Conservation (phyloP, 2,888 invertebrate genomes). For the Bugula neritina region DNA sequence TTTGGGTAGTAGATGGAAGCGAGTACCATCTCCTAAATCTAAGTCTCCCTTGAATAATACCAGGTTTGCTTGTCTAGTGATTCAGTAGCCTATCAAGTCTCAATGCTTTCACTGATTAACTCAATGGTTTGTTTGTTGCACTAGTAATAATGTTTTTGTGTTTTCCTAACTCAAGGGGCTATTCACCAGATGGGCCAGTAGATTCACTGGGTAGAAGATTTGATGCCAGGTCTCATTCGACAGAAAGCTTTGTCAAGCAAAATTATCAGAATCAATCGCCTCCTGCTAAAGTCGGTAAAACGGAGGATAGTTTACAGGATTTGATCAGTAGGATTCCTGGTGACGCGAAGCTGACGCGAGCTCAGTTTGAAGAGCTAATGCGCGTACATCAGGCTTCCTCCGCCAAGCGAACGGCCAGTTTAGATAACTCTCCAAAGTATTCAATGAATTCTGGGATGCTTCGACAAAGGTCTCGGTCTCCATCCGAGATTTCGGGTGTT, state of each 20-base stretch:
- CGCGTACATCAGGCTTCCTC: conserved; percentile 5
- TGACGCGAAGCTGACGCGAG: conserved; percentile 1
- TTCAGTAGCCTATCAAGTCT: too few species aligned
- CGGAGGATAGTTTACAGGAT: neutral
- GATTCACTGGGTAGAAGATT: too few species aligned
- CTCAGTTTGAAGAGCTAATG: conserved; percentile 14
- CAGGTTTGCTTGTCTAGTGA: too few species aligned
- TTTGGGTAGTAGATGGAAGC: neutral
- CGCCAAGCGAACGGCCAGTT: too few species aligned
- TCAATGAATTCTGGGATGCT: neutral
- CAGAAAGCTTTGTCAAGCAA: too few species aligned
- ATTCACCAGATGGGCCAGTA: too few species aligned
- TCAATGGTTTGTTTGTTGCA: too few species aligned
- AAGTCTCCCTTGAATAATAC: too few species aligned
- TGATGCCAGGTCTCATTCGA: too few species aligned
- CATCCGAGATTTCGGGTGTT: neutral
- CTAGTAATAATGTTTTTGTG: too few species aligned
- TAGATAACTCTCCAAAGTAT: neutral
- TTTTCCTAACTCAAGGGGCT: too few species aligned
- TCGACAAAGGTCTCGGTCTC: neutral
- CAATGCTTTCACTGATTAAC: too few species aligned
- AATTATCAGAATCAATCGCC: neutral
- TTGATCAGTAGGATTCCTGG: neutral
- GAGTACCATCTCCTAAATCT: neutral
- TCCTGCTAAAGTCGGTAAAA: neutral